These are phyloP conservation scores for Petrolisthes manimaculis DNA, from an alignment of 2,888 invertebrate species.

Conservation along the genomic window DNA sequence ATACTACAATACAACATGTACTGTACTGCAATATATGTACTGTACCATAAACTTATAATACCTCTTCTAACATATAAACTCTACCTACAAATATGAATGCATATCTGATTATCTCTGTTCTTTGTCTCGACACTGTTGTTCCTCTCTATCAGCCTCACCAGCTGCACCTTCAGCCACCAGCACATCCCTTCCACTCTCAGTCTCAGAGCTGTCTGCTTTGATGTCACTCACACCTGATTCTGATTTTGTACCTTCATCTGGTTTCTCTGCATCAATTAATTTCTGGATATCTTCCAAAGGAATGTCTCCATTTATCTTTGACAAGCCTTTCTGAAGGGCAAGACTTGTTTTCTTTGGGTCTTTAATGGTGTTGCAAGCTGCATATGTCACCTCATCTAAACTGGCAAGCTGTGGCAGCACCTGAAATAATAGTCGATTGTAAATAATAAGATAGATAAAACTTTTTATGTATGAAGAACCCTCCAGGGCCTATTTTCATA, in stretches of 20 bases:
- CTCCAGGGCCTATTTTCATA: too few species aligned
- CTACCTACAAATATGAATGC: too few species aligned
- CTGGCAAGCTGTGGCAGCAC: conserved; percentile 46
- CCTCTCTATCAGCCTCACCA: not conserved
- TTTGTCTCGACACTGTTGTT: not conserved
- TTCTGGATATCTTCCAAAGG: not conserved
- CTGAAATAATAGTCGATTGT: not conserved
- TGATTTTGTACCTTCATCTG: not conserved
- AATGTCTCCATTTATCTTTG: conserved; percentile 21
- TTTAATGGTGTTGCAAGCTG: conserved; percentile 49
- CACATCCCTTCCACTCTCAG: not conserved
- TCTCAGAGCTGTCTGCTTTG: not conserved
- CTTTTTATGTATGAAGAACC: too few species aligned
- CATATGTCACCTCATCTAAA: conserved; percentile 50
- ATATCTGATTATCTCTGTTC: not conserved
- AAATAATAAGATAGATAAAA: too few species aligned
- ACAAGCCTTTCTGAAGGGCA: conserved; percentile 27
- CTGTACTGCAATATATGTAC: too few species aligned
- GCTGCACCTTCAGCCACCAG: not conserved
- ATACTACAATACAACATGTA: too few species aligned
- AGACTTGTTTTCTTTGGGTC: conserved; percentile 28
- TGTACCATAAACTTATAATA: too few species aligned
- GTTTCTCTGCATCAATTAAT: not conserved
- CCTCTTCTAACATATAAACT: too few species aligned
- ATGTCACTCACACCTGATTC: not conserved